Conservation (phyloP, 2,113 vertebrate genomes). For the Sphyrna mokarran region DNA sequence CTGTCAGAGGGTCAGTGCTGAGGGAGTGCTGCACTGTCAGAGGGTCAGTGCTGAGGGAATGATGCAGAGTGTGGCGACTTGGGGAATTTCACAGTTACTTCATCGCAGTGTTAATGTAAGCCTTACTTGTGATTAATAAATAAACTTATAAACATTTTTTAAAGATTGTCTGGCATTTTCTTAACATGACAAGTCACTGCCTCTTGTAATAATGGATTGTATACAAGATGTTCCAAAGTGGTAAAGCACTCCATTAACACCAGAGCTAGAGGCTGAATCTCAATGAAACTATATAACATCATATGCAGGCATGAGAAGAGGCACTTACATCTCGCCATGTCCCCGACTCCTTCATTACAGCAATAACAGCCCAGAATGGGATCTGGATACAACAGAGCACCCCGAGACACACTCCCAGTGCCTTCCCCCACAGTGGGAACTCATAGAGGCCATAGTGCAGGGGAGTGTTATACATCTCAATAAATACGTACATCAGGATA, state of each 20-base stretch:
- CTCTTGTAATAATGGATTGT: neutral
- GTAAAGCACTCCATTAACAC: neutral
- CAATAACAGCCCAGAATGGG: slow-evolving; percentile 62
- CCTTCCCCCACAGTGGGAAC: slow-evolving; percentile 64
- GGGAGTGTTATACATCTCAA: slow-evolving; percentile 62
- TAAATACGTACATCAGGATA: slow-evolving; percentile 67
- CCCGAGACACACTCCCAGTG: slow-evolving; percentile 64
- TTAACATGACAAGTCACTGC: neutral
- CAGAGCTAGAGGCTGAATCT: neutral
- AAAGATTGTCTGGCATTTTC: no score
- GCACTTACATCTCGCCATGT: slow-evolving; percentile 63
- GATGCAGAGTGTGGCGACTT: no score
- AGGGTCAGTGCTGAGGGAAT: no score
- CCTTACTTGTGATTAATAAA: no score
- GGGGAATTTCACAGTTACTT: no score
- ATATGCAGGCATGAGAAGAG: neutral
- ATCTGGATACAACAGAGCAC: slow-evolving; percentile 65
- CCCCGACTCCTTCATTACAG: slow-evolving; percentile 63
- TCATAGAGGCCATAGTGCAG: slow-evolving; percentile 61
- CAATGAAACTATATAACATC: no score
- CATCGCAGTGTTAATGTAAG: no score
- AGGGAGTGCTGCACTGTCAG: no score
- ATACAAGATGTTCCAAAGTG: neutral
- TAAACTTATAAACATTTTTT: no score
- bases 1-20: no score